These are phyloP conservation scores for Dromiciops gliroides DNA, from an alignment of 2,113 vertebrate genomes.

Conservation along the genomic window DNA sequence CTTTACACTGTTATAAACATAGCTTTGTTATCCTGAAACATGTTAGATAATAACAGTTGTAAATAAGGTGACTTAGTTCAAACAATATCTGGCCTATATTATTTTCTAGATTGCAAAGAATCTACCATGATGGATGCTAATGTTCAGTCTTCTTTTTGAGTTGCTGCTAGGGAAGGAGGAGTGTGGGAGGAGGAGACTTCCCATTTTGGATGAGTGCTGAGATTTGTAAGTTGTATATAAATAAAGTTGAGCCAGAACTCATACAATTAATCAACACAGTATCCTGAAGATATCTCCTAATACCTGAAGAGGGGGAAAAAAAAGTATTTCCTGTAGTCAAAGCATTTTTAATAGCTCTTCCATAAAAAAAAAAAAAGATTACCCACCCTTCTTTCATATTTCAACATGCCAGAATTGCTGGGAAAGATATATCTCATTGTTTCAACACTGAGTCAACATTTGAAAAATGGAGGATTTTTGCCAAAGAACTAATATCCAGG, in stretches of 20 bases:
- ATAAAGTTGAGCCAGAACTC: constrained; percentile 63
- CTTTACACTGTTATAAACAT: not conserved
- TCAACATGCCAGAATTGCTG: constrained; percentile 47
- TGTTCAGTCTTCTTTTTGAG: not conserved
- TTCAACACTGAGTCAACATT: constrained; percentile 48
- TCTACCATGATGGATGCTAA: not conserved
- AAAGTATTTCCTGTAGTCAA: constrained; percentile 63
- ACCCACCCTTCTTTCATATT: constrained; percentile 50
- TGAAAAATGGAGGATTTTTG: constrained; percentile 51
- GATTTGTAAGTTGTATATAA: constrained; percentile 62
- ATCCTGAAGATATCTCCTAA: constrained; percentile 71
- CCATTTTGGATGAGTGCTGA: constrained; percentile 45
- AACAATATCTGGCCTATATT: not conserved
- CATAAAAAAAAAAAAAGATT: constrained; percentile 48
- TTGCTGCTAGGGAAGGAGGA: not conserved
- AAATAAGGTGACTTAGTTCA: not conserved
- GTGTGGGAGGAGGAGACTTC: not conserved
- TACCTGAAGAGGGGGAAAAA: constrained; percentile 49
- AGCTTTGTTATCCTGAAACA: not conserved
- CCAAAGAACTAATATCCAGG: constrained; percentile 54
- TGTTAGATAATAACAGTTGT: not conserved
- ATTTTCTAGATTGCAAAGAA: constrained; percentile 28
- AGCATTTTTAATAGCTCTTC: constrained; percentile 60
- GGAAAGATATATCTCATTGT: constrained; percentile 72
- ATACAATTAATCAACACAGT: constrained; percentile 70